phyloP scores from a whole-genome alignment of 2,888 invertebrate genomes.

The Clepsis dumicolana region DNA sequence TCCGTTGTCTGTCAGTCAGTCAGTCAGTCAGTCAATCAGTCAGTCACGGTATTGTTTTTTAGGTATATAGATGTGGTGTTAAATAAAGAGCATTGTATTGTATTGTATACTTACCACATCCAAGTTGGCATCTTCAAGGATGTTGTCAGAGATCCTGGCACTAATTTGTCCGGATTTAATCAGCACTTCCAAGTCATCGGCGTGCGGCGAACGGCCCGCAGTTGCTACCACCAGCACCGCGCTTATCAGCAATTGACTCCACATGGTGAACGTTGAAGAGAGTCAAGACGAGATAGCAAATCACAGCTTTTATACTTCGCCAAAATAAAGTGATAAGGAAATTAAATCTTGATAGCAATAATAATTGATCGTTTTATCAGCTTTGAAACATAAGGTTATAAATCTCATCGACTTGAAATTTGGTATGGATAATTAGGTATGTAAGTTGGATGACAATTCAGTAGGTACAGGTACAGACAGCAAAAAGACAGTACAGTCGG shows the following conservation, averaged over 20 bases:
- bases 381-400: too few relatives aligned
- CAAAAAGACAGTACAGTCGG: too few relatives aligned
- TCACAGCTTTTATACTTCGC: constrained; percentile 29
- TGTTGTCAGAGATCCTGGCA: constrained; percentile 61
- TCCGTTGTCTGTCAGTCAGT: too few relatives aligned
- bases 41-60: too few relatives aligned
- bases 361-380: not conserved
- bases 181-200: constrained; percentile 57
- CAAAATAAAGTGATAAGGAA: constrained; percentile 12
- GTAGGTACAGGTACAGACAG: too few relatives aligned
- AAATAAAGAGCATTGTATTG: too few relatives aligned
- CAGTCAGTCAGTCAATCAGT: too few relatives aligned
- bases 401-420: not conserved
- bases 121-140: constrained; percentile 71
- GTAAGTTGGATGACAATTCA: too few relatives aligned
- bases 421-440: not conserved
- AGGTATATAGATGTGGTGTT: too few relatives aligned
- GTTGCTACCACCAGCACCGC: constrained; percentile 46
- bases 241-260: constrained; percentile 45
- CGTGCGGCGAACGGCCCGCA: constrained; percentile 55
- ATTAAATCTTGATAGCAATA: not conserved
- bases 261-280: constrained; percentile 12
- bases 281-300: constrained; percentile 2
- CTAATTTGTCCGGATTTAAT: constrained; percentile 48
- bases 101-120: constrained; percentile 72